Percentiles rank a stretch among this genome's conserved stretches.
phyloP scores from a whole-genome alignment of 1,140 invertebrate species.

The Caerostris extrusa region DNA sequence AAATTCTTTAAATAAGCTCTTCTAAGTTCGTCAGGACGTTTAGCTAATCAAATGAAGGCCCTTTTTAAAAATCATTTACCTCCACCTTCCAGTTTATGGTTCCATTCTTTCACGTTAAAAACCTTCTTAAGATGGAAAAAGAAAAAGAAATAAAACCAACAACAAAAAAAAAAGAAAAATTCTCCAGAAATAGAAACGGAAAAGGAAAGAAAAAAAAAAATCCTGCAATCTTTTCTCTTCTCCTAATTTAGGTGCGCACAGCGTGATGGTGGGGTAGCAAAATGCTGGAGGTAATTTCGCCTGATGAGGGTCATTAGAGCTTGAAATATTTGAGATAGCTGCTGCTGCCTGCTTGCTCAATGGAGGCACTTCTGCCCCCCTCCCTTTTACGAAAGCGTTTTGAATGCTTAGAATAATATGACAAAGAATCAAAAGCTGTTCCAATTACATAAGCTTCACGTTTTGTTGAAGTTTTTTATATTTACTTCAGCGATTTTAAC shows the following conservation, averaged over 20 bases:
- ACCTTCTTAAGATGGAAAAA: not conserved
- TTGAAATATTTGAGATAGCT: constrained; percentile 26
- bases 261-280: not conserved
- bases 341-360: too few relatives aligned
- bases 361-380: too few relatives aligned
- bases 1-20: too few relatives aligned
- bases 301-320: constrained; percentile 44
- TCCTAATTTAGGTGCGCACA: not conserved
- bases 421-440: too few relatives aligned
- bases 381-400: too few relatives aligned
- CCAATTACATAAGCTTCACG: too few relatives aligned
- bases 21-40: not conserved
- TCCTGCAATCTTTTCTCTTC: not conserved
- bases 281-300: constrained; percentile 22
- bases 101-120: not conserved
- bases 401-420: too few relatives aligned
- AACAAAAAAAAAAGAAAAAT: not conserved
- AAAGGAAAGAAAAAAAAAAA: constrained; percentile 5
- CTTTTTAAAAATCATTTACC: not conserved
- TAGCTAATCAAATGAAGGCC: constrained; percentile 1
- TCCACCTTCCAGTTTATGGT: constrained; percentile 12
- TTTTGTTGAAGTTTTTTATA: too few relatives aligned
- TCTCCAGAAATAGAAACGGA: not conserved
- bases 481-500: too few relatives aligned
- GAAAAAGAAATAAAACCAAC: not conserved